These are phyloP conservation scores for Phlogophora meticulosa DNA, from an alignment of 2,888 invertebrate species.

Conservation along the genomic window DNA sequence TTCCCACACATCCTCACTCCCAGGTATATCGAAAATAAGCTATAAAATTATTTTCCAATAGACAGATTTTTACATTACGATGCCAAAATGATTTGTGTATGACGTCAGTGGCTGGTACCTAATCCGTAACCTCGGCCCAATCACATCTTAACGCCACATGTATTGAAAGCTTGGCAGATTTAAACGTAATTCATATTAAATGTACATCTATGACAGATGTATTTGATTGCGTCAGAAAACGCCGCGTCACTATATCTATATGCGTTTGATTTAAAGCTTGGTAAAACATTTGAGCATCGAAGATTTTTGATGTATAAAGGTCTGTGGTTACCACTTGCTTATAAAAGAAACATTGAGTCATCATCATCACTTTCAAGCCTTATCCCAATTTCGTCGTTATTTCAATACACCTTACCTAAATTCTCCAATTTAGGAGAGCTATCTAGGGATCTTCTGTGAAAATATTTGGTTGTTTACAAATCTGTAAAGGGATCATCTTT, in stretches of 20 bases:
- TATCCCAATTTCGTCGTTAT: too few relatives aligned
- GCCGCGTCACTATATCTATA: conserved; percentile 31
- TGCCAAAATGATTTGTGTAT: conserved; percentile 55
- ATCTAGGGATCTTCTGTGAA: neutral
- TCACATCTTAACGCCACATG: conserved; percentile 60
- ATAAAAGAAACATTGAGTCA: too few relatives aligned
- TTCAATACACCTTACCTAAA: neutral
- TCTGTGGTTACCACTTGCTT: neutral
- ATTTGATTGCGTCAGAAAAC: conserved; percentile 57
- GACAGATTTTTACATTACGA: conserved; percentile 58
- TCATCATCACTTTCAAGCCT: too few relatives aligned
- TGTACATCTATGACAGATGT: conserved; percentile 60
- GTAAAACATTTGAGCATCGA: neutral
- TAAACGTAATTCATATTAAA: conserved; percentile 61
- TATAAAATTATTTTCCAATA: conserved; percentile 45
- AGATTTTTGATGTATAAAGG: neutral
- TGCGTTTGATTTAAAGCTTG: conserved; percentile 5
- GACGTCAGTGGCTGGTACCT: conserved; percentile 48
- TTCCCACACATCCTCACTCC: conserved; percentile 23
- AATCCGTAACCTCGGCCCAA: conserved; percentile 57
- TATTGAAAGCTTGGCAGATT: conserved; percentile 58
- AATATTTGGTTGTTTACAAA: conserved; percentile 21
- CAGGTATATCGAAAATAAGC: conserved; percentile 39
- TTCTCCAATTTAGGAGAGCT: conserved; percentile 8
- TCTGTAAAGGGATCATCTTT: conserved; percentile 36